Conservation (phyloP, 2,113 vertebrate genomes). For the Pteropus alecto region DNA sequence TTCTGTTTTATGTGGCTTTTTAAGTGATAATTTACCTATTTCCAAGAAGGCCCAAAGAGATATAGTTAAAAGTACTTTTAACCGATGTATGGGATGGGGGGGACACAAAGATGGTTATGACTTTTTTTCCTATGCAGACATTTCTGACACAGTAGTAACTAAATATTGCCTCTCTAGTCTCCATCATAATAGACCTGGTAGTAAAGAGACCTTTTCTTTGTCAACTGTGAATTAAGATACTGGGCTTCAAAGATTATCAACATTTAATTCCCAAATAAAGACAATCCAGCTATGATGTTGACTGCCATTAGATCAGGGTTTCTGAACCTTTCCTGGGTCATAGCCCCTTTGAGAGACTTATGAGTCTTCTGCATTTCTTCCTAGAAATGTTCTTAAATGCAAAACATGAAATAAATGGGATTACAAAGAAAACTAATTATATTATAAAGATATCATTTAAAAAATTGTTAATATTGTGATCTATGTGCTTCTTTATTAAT, state of each 20-base stretch:
- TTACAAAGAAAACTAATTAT: background rate
- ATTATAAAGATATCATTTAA: background rate
- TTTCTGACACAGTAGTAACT: slow-evolving; percentile 12
- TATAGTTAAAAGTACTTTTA: slow-evolving; percentile 12
- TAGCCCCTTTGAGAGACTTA: background rate
- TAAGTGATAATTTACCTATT: background rate
- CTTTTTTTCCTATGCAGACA: background rate
- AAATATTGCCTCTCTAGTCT: background rate
- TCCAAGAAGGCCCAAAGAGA: slow-evolving; percentile 31
- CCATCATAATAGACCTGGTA: background rate
- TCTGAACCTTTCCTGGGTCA: background rate
- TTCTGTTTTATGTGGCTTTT: slow-evolving; percentile 3
- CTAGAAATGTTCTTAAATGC: slow-evolving; percentile 11
- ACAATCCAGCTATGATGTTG: background rate
- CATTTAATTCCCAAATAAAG: slow-evolving; percentile 41
- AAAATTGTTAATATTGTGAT: background rate
- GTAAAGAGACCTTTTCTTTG: background rate
- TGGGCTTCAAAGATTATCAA: slow-evolving; percentile 16
- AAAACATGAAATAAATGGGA: background rate
- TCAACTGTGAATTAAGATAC: background rate
- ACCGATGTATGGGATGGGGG: background rate
- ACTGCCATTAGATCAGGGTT: background rate
- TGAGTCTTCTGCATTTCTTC: background rate
- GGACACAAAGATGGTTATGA: background rate
- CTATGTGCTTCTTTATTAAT: background rate